phyloP scores from a whole-genome alignment of 2,113 vertebrate genomes.

The Neoarius graeffei region DNA sequence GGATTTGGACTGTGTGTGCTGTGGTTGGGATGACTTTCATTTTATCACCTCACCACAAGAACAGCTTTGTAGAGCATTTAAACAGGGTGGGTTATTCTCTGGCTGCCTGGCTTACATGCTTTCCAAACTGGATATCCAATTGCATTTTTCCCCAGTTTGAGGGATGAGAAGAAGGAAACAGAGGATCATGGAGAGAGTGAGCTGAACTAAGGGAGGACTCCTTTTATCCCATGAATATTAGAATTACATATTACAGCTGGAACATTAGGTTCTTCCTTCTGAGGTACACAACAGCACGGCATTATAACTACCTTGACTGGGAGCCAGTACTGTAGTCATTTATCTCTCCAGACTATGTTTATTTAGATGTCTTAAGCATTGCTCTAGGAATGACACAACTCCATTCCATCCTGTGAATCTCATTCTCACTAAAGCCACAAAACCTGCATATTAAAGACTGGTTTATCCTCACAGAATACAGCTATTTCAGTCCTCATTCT shows the following conservation, averaged over 20 bases:
- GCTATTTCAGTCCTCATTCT: slow-evolving; percentile 41
- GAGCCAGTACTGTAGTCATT: not conserved
- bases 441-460: slow-evolving; percentile 47
- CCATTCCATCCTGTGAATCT: slow-evolving; percentile 30
- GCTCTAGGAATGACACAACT: not conserved
- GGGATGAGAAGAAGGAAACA: slow-evolving; percentile 30
- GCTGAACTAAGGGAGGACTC: not conserved
- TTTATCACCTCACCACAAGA: slow-evolving; percentile 16
- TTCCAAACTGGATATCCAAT: slow-evolving; percentile 13
- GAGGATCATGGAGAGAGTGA: slow-evolving; percentile 14
- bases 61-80: not conserved
- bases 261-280: not conserved
- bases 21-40: slow-evolving; percentile 29
- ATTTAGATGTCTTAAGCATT: slow-evolving; percentile 2
- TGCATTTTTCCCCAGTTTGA: slow-evolving; percentile 14
- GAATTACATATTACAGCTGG: not conserved
- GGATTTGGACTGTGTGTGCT: slow-evolving; percentile 31
- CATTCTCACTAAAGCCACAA: slow-evolving; percentile 44
- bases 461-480: slow-evolving; percentile 57
- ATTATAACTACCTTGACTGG: not conserved
- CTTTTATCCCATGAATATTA: not conserved
- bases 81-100: slow-evolving; percentile 9
- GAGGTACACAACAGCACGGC: not conserved
- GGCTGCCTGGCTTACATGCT: not conserved
- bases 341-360: not conserved